phyloP scores from a whole-genome alignment of 2,888 invertebrate genomes.

The Osedax frankpressi region DNA sequence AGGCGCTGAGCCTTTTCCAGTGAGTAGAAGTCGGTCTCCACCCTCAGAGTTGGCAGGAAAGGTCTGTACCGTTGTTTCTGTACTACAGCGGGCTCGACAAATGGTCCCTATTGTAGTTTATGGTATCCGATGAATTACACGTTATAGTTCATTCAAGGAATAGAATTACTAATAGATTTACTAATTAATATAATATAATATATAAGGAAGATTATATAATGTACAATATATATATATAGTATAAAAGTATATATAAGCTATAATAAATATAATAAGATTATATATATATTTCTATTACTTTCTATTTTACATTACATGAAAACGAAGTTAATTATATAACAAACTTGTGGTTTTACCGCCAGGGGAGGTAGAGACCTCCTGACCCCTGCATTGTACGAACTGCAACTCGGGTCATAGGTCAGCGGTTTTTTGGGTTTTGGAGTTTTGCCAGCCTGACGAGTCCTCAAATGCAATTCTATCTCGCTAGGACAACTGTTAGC shows the following conservation, averaged over 20 bases:
- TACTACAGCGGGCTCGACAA: slow-evolving; percentile 40
- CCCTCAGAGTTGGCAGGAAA: slow-evolving; percentile 41
- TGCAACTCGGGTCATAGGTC: slow-evolving; percentile 37
- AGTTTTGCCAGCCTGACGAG: slow-evolving; percentile 31
- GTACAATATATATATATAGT: too few relatives aligned
- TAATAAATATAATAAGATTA: too few relatives aligned
- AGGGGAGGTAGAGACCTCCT: not conserved
- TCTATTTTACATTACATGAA: too few relatives aligned
- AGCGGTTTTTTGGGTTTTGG: slow-evolving; percentile 23
- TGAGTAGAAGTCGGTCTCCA: slow-evolving; percentile 39
- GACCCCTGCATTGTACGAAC: slow-evolving; percentile 28
- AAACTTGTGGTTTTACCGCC: not conserved
- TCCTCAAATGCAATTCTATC: slow-evolving; percentile 35
- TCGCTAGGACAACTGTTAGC: slow-evolving; percentile 30
- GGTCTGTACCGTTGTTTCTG: slow-evolving; percentile 42
- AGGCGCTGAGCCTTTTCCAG: slow-evolving; percentile 39
- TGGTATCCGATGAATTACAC: too few relatives aligned
- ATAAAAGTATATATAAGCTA: too few relatives aligned
- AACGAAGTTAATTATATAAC: too few relatives aligned
- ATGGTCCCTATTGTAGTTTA: slow-evolving; percentile 47
- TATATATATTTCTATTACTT: too few relatives aligned
- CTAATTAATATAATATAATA: too few relatives aligned
- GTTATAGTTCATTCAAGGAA: too few relatives aligned
- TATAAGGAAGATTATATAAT: too few relatives aligned
- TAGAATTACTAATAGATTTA: too few relatives aligned